Percentiles rank a stretch among this genome's conserved stretches.
Evolutionary conservation across 1,140 invertebrate species (phyloP).

Genomic region (Mesaphorura yosii): DNA sequence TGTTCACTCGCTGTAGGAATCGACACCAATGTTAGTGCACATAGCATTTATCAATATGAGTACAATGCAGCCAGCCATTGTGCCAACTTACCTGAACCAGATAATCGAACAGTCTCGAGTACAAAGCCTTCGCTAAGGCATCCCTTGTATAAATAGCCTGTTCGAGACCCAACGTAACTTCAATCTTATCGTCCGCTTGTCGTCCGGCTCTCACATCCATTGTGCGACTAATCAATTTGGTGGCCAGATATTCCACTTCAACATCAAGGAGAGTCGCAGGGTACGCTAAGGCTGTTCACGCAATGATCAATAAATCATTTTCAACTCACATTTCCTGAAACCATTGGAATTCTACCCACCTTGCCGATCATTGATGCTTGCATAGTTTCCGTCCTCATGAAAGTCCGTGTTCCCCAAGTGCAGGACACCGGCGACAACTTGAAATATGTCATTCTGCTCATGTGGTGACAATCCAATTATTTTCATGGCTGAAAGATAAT

Average conservation of each 20-base stretch:
- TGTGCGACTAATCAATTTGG: constrained; percentile 51
- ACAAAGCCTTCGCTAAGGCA: constrained; percentile 57
- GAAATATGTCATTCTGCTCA: constrained; percentile 48
- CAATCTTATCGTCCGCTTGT: constrained; percentile 50
- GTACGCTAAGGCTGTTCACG: constrained; percentile 47
- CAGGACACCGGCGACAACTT: constrained; percentile 52
- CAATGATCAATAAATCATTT: neutral
- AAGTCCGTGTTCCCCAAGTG: constrained; percentile 61
- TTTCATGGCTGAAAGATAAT: constrained; percentile 50
- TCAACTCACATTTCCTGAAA: neutral
- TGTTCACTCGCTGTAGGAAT: constrained; percentile 45
- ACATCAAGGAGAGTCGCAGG: constrained; percentile 55
- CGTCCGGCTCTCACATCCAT: constrained; percentile 66
- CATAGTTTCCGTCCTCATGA: constrained; percentile 36
- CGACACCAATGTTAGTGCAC: neutral
- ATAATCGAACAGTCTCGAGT: constrained; percentile 56
- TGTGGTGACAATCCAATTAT: constrained; percentile 52
- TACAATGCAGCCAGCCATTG: neutral
- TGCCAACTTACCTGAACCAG: constrained; percentile 48
- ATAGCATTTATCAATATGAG: neutral
- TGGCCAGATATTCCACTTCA: constrained; percentile 45
- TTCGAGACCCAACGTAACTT: constrained; percentile 53
- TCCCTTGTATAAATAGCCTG: constrained; percentile 56
- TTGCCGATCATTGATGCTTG: constrained; percentile 11
- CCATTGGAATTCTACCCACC: neutral